These are phyloP conservation scores for Petrophora chlorosata DNA, from an alignment of 2,888 invertebrate species.

Conservation along the genomic window DNA sequence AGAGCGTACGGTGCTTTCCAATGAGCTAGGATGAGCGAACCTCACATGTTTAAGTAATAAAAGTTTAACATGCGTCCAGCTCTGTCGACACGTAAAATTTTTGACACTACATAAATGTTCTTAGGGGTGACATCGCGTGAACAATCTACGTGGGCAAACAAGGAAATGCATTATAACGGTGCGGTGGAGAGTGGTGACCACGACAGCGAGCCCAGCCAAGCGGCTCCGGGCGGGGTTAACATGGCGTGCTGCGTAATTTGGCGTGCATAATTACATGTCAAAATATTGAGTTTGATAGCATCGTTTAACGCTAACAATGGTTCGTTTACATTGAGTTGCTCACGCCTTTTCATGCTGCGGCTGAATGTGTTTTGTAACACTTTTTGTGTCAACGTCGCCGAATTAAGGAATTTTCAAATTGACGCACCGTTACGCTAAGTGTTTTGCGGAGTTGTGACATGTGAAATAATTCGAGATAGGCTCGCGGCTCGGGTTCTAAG, in stretches of 20 bases:
- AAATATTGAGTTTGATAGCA: slow-evolving; percentile 38
- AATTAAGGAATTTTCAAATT: slow-evolving; percentile 5
- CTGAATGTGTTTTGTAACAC: slow-evolving; percentile 19
- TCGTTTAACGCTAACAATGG: slow-evolving; percentile 42
- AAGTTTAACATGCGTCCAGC: no score
- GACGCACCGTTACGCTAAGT: not conserved
- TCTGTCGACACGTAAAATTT: slow-evolving; percentile 4
- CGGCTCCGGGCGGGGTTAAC: slow-evolving; percentile 10
- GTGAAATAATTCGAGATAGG: no score
- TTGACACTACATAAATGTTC: slow-evolving; percentile 11
- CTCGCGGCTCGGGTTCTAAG: no score
- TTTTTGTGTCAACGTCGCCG: slow-evolving; percentile 15
- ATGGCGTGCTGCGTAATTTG: slow-evolving; percentile 34
- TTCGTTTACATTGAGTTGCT: slow-evolving; percentile 31
- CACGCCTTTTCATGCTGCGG: slow-evolving; percentile 14
- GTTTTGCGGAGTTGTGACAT: not conserved
- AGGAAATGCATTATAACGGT: slow-evolving; percentile 41
- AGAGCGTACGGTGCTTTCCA: no score
- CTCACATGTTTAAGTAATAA: no score
- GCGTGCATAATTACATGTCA: slow-evolving; percentile 36
- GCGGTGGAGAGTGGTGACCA: slow-evolving; percentile 30
- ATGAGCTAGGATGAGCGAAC: no score
- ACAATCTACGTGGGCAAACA: slow-evolving; percentile 41
- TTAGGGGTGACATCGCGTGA: slow-evolving; percentile 36
- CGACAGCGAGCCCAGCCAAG: slow-evolving; percentile 22